Percentiles rank a stretch among this genome's conserved stretches.
These are phyloP conservation scores for Volucella zonaria DNA, from an alignment of 2,888 invertebrate genomes.

Conservation along the genomic window DNA sequence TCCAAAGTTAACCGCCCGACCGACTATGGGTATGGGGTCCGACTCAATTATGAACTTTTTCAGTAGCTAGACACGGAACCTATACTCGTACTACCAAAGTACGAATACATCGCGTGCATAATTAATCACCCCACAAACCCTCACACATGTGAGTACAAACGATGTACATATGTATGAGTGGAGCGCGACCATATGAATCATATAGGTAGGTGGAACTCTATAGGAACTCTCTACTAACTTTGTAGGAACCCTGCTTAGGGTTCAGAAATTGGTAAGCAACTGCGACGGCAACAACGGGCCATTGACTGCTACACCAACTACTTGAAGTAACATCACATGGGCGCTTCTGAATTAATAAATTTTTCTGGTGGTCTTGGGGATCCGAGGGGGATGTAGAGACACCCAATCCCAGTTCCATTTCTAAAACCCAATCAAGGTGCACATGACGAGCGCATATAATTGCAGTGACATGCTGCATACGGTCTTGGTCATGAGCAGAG, in stretches of 20 bases:
- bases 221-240: too few relatives aligned
- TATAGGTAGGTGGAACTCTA: too few relatives aligned
- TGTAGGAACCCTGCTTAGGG: constrained; percentile 21
- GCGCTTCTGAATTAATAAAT: constrained; percentile 73
- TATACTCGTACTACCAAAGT: constrained; percentile 37
- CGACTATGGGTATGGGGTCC: constrained; percentile 19
- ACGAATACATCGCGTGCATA: constrained; percentile 69
- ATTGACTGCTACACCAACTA: constrained; percentile 18
- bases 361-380: constrained; percentile 31
- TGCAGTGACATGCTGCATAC: constrained; percentile 66
- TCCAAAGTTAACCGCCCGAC: constrained; percentile 22
- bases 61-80: constrained; percentile 67
- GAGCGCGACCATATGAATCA: too few relatives aligned
- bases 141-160: constrained; percentile 27
- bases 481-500: constrained; percentile 9
- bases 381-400: constrained; percentile 5
- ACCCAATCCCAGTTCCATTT: constrained; percentile 56
- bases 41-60: constrained; percentile 63
- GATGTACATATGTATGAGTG: too few relatives aligned
- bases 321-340: constrained; percentile 50
- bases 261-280: constrained; percentile 25
- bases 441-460: constrained; percentile 73
- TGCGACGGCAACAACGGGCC: constrained; percentile 13
- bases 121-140: constrained; percentile 65
- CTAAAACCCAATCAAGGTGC: constrained; percentile 68